Base-by-base conservation (phyloP, 2,797 vertebrate species). In the Enteromius trimaculatus region DNA sequence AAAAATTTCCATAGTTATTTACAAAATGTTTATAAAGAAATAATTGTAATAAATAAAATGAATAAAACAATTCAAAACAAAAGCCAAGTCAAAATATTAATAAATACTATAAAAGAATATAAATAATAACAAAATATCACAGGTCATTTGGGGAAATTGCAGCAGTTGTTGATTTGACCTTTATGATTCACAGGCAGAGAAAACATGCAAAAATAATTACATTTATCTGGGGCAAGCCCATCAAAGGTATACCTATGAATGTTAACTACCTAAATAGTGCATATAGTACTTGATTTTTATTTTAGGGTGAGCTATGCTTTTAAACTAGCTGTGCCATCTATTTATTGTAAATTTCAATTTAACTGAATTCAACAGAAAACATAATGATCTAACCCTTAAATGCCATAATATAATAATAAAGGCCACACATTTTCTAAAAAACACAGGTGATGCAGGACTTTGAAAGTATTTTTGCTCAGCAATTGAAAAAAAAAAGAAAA, bases 401-500 rank as follows among this genome's bases (percentile, higher is more conserved):
- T 21, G 10, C 1, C 29, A 21, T 74, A 21, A 72, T 31, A 51
- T 6, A 34, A 34, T n/a, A n/a, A n/a, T n/a, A n/a, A 29, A 70
- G 17, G 66, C 66, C 10, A 80, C 1, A 60, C 0, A 8, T 58
- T 44, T 58, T 70, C 1, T 39, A 58, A 69, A 69, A 80, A 69
- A 19, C 64, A 55, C 34, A 69, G 17, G 4, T 31, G n/a, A 58
- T 66, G n/a, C 6, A 14, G 55, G 49, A 44, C 19, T 44, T 3
- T 49, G 21, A 69, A 69, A 39, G 13, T 5, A 53, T n/a, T 60
- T 47, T 31, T 49, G 17, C 26, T 62, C 19, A 44, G 79, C 51
- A 60, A 44, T 21, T 6, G 4, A 72, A 42, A 34, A 47, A 47
- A 31, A 72, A 81, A 42, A 17, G 65, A 51, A 70, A 72, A 72